Conservation (phyloP, 2,113 vertebrate genomes). For the Zosterops pallidus region DNA sequence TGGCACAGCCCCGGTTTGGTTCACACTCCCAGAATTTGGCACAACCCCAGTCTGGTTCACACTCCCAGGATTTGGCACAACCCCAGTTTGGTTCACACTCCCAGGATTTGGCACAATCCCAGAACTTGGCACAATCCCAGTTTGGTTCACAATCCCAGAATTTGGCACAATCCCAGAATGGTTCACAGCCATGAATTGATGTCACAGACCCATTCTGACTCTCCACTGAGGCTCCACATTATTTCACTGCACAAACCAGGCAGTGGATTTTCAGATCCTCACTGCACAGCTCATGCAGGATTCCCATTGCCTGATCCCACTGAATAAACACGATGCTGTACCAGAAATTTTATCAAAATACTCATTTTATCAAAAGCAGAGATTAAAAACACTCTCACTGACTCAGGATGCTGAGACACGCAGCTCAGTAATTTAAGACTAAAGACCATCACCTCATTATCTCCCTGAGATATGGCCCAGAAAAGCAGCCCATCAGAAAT, state of each 20-base stretch:
- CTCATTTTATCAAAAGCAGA: neutral
- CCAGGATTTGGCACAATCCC: no score
- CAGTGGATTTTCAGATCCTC: neutral
- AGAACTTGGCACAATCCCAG: neutral
- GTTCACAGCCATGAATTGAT: fast-evolving
- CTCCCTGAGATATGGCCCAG: neutral
- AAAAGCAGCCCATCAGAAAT: neutral
- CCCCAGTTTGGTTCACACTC: neutral
- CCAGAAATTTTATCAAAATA: neutral
- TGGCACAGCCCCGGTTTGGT: neutral
- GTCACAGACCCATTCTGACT: neutral
- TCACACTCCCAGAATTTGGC: neutral
- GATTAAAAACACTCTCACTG: neutral
- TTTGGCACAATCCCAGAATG: no score
- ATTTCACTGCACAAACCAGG: neutral
- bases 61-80: neutral
- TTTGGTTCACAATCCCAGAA: neutral
- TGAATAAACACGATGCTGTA: fast-evolving
- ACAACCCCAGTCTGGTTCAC: neutral
- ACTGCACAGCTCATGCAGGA: neutral
- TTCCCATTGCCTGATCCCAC: neutral
- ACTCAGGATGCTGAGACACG: neutral
- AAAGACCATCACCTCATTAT: neutral
- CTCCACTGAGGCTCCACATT: neutral
- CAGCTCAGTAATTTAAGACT: neutral